Conservation (phyloP, 2,797 vertebrate species). For the Meriones psammophilus region DNA sequence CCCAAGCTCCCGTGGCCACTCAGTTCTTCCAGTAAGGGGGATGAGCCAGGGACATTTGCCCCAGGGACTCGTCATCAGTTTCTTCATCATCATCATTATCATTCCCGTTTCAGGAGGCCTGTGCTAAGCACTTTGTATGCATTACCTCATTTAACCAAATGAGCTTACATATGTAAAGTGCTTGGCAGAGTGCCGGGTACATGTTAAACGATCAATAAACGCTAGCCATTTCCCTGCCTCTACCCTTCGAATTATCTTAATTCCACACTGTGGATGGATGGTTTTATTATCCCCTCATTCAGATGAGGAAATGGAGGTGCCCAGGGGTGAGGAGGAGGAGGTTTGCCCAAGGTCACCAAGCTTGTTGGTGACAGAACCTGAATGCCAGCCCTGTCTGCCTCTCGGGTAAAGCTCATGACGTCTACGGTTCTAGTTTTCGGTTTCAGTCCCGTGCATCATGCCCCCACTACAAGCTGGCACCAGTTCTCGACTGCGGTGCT, state of each 20-base stretch:
- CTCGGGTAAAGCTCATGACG: background rate
- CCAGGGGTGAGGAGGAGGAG: background rate
- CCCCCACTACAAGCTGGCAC: background rate
- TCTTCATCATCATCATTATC: slow-evolving; percentile 69
- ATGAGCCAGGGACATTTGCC: slow-evolving; percentile 53
- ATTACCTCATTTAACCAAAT: slow-evolving; percentile 82
- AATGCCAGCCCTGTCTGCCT: background rate
- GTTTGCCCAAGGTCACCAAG: background rate
- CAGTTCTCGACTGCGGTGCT: background rate
- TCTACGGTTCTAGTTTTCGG: background rate
- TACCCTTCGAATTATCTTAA: background rate
- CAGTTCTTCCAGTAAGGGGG: slow-evolving; percentile 47
- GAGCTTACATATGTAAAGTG: slow-evolving; percentile 78
- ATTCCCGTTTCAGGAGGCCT: slow-evolving; percentile 63
- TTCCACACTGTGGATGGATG: background rate
- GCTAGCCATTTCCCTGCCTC: slow-evolving; percentile 37
- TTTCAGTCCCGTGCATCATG: background rate
- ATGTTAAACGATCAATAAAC: slow-evolving; percentile 64
- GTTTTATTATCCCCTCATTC: slow-evolving; percentile 42
- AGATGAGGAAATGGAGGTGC: slow-evolving; percentile 68
- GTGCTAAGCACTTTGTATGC: slow-evolving; percentile 76
- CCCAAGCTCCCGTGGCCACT: background rate
- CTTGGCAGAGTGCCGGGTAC: slow-evolving; percentile 76
- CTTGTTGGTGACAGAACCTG: background rate
- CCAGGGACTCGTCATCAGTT: slow-evolving; percentile 54